Percentiles rank a stretch among this genome's conserved stretches.
Conservation (phyloP, 1,140 invertebrate species). For the Condylostylus longicornis region DNA sequence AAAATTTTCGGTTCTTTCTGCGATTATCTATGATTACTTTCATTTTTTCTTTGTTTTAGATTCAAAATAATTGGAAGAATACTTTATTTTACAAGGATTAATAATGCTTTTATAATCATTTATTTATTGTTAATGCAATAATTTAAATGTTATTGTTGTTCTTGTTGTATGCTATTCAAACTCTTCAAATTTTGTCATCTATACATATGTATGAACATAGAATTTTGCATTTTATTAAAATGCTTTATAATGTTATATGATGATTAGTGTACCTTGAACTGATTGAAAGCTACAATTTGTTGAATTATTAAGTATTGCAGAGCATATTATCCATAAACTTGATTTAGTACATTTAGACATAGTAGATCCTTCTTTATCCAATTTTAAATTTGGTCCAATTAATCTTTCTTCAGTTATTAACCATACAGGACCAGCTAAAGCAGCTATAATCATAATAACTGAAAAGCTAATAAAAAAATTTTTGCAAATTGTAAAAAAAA, state of each 20-base stretch:
- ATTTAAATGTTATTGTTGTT: constrained; percentile 3
- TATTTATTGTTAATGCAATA: constrained; percentile 1
- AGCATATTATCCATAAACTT: constrained; percentile 29
- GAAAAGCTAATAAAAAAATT: constrained; percentile 22
- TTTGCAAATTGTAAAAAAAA: background rate
- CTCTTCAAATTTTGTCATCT: no score
- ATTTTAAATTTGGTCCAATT: constrained; percentile 25
- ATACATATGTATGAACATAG: no score
- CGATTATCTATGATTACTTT: no score
- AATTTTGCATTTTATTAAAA: no score
- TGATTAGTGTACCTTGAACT: no score
- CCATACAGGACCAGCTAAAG: constrained; percentile 29
- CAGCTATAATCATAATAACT: constrained; percentile 29
- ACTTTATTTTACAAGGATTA: no score
- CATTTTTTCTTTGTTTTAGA: no score
- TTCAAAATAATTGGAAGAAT: no score
- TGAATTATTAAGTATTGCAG: constrained; percentile 23
- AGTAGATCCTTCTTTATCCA: constrained; percentile 24
- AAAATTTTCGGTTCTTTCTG: no score
- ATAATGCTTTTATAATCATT: no score
- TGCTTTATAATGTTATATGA: no score
- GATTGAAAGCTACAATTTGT: background rate
- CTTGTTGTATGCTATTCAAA: constrained; percentile 1
- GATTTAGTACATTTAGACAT: constrained; percentile 29
- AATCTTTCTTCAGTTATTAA: constrained; percentile 30